Conservation (phyloP, 2,888 invertebrate species). For the Drosophila barbarae region DNA sequence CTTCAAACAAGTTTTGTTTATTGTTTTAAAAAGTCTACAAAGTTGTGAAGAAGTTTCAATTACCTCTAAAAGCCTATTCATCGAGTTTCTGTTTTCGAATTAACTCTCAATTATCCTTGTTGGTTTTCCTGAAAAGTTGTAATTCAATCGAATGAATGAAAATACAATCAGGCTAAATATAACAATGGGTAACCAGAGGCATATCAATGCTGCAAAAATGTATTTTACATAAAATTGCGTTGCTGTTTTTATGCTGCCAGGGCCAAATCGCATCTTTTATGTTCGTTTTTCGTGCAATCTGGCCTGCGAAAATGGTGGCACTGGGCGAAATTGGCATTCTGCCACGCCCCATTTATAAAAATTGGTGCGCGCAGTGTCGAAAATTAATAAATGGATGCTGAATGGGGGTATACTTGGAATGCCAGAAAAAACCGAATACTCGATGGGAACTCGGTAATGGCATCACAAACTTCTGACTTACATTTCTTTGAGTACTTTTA, state of each 20-base stretch:
- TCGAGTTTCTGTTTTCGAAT: neutral
- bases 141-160: slow-evolving; percentile 11
- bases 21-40: neutral
- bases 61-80: neutral
- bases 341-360: slow-evolving; percentile 56
- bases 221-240: slow-evolving; percentile 38
- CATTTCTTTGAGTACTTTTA: slow-evolving; percentile 32
- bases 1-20: neutral
- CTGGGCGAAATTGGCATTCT: slow-evolving; percentile 45
- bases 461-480: slow-evolving; percentile 36
- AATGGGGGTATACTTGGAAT: slow-evolving; percentile 11
- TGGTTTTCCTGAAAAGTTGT: slow-evolving; percentile 3
- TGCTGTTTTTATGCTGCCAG: slow-evolving; percentile 5
- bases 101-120: neutral
- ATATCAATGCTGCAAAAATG: slow-evolving; percentile 33
- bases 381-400: slow-evolving; percentile 67
- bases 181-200: slow-evolving; percentile 11
- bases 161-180: slow-evolving; percentile 12
- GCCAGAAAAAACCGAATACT: slow-evolving; percentile 39
- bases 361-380: slow-evolving; percentile 50
- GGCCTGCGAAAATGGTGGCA: slow-evolving; percentile 20
- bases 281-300: slow-evolving; percentile 10
- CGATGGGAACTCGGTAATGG: slow-evolving; percentile 38
- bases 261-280: slow-evolving; percentile 9
- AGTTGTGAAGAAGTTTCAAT: neutral